A percentile compares a stretch with the other conserved stretches of the same genome.
These are phyloP conservation scores for Ophiothrix spiculata DNA, from an alignment of 35 echinoderm and acorn worm species.

Conservation along the genomic window DNA sequence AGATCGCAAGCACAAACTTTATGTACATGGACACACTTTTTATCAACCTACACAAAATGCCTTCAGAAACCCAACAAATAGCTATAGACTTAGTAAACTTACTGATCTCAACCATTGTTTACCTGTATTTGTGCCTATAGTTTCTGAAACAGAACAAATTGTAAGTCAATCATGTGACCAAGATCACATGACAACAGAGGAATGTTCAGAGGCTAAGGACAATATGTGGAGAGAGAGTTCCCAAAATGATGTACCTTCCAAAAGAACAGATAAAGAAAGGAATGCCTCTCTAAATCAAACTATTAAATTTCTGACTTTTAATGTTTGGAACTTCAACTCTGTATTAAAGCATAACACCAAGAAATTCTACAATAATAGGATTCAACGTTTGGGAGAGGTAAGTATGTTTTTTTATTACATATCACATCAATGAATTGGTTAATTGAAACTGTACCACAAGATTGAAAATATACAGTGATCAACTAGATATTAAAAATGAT, in stretches of 20 bases:
- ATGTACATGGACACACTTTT: neutral
- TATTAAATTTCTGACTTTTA: neutral
- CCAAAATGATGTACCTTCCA: neutral
- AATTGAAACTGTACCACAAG: no score
- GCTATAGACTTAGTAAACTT: neutral
- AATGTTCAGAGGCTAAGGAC: neutral
- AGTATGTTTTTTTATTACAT: no score
- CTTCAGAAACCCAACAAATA: neutral
- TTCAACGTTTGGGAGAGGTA: neutral
- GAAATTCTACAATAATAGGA: neutral
- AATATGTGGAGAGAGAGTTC: neutral
- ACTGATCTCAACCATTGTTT: neutral
- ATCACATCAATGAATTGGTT: no score
- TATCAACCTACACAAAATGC: neutral
- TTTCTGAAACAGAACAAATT: neutral
- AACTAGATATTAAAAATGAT: no score
- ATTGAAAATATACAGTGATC: no score
- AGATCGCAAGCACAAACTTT: neutral
- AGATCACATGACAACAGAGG: neutral
- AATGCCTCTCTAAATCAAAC: neutral
- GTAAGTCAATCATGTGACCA: neutral
- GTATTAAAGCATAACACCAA: neutral
- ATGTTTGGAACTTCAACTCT: neutral
- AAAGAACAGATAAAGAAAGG: neutral
- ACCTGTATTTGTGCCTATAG: neutral